These are phyloP conservation scores for Amazona guildingii DNA, from an alignment of 2,113 vertebrate genomes.

Conservation along the genomic window DNA sequence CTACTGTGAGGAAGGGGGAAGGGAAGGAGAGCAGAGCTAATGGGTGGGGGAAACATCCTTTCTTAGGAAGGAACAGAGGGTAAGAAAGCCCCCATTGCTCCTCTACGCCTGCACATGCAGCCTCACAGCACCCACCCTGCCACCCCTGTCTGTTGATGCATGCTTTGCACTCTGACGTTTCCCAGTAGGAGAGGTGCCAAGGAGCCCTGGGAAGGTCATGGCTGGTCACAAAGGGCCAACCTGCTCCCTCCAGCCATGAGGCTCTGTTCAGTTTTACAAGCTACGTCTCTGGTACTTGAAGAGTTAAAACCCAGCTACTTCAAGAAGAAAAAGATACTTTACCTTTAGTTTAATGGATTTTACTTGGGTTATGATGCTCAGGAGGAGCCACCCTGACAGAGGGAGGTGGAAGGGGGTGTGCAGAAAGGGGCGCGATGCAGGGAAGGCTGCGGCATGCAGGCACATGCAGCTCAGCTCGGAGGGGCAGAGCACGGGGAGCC, in stretches of 20 bases:
- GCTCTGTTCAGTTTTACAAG: background rate
- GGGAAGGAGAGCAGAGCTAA: slow-evolving; percentile 37
- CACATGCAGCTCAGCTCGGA: background rate
- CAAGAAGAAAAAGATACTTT: slow-evolving; percentile 73
- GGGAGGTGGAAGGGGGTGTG: slow-evolving; percentile 5
- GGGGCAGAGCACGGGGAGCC: background rate
- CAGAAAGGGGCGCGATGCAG: background rate
- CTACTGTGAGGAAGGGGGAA: slow-evolving; percentile 11
- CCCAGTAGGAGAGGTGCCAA: background rate
- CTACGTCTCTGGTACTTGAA: slow-evolving; percentile 71
- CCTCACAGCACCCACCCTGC: slow-evolving; percentile 43
- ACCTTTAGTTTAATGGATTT: slow-evolving; percentile 83
- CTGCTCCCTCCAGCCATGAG: background rate
- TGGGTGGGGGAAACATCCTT: background rate
- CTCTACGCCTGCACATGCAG: slow-evolving; percentile 2
- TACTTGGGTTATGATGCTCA: slow-evolving; percentile 72
- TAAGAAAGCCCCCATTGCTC: background rate
- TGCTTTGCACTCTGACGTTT: background rate
- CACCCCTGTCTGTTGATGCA: background rate
- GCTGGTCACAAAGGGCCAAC: background rate
- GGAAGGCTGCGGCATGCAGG: background rate
- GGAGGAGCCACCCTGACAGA: slow-evolving; percentile 60
- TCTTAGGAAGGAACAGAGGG: slow-evolving; percentile 14
- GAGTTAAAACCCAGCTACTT: slow-evolving; percentile 61
- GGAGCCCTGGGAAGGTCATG: slow-evolving; percentile 37